These are phyloP conservation scores for Oxyruncus cristatus DNA, from an alignment of 2,113 vertebrate genomes.

Conservation along the genomic window DNA sequence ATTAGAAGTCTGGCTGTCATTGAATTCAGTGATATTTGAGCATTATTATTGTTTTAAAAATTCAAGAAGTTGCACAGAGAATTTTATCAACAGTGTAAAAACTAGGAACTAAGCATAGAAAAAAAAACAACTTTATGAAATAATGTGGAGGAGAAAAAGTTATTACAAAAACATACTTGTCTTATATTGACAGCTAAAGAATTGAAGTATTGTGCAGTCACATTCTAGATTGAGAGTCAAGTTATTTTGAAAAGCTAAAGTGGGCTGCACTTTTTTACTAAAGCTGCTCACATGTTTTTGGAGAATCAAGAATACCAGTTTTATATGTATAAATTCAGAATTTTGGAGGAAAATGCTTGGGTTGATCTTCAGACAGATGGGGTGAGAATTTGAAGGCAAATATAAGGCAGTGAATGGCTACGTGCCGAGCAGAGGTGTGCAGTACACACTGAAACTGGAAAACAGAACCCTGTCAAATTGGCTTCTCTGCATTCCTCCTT, in stretches of 20 bases:
- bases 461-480: background rate
- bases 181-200: background rate
- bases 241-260: background rate
- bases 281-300: background rate
- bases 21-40: background rate
- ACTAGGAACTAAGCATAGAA: background rate
- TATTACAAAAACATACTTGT: background rate
- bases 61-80: background rate
- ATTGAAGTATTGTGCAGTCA: background rate
- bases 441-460: background rate
- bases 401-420: background rate
- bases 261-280: background rate
- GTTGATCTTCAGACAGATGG: background rate
- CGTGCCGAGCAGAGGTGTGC: background rate
- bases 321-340: background rate
- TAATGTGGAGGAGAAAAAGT: background rate
- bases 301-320: background rate
- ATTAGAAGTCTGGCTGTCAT: background rate
- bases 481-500: background rate
- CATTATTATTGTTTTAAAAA: background rate
- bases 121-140: background rate
- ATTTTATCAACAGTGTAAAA: background rate
- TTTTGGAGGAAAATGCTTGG: background rate
- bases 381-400: background rate
- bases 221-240: background rate